These are phyloP conservation scores for Ooceraea biroi DNA, from an alignment of 1,140 invertebrate species.

Conservation along the genomic window DNA sequence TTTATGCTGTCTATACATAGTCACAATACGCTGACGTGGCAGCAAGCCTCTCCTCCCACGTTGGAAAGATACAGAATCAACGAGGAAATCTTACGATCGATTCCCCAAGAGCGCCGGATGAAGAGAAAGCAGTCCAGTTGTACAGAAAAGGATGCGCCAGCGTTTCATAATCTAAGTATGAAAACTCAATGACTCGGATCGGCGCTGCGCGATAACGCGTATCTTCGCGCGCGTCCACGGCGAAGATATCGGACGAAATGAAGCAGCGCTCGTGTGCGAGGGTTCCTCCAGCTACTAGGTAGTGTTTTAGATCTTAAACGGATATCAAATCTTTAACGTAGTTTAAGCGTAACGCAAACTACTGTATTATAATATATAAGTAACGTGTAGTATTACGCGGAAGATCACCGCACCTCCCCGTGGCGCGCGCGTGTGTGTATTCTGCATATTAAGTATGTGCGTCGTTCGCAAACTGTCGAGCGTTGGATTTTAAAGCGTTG, in stretches of 20 bases:
- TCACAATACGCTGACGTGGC: too few relatives aligned
- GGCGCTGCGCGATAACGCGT: not conserved
- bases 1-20: too few relatives aligned
- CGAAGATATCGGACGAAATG: not conserved
- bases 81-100: not conserved
- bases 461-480: not conserved
- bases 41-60: not conserved
- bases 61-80: not conserved
- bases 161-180: not conserved
- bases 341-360: too few relatives aligned
- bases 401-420: too few relatives aligned
- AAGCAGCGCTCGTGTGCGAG: conserved; percentile 7
- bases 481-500: not conserved
- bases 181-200: not conserved
- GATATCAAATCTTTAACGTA: conserved; percentile 4
- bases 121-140: not conserved
- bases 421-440: not conserved
- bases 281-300: conserved; percentile 9
- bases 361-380: too few relatives aligned
- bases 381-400: too few relatives aligned
- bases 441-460: too few relatives aligned
- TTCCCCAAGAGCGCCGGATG: not conserved
- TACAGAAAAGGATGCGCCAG: not conserved
- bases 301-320: conserved; percentile 33
- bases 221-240: not conserved